A percentile compares a stretch with the other conserved stretches of the same genome.
Conservation (phyloP, 2,797 vertebrate species). For the Paramormyrops hopkinsi region DNA sequence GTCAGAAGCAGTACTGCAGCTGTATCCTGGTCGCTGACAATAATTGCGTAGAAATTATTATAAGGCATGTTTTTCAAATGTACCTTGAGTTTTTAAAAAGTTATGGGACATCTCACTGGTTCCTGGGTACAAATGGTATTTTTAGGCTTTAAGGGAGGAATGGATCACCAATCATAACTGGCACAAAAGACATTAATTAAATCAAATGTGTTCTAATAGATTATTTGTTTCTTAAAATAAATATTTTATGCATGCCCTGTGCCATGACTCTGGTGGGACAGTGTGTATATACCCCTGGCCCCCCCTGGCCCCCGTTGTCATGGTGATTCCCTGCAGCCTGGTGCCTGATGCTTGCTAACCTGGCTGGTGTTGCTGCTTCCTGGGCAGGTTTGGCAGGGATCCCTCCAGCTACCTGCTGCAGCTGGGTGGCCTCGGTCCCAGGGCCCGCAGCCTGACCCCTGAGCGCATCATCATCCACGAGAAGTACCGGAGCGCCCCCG, state of each 20-base stretch:
- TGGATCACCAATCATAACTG: background rate
- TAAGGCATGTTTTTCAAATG: background rate
- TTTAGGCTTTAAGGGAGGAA: background rate
- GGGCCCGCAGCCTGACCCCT: constrained; percentile 58
- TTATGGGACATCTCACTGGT: background rate
- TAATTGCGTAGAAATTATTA: background rate
- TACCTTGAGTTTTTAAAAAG: background rate
- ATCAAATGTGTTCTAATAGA: background rate
- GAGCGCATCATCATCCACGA: constrained; percentile 74
- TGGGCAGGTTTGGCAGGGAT: constrained; percentile 68
- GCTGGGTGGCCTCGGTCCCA: constrained; percentile 68
- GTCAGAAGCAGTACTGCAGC: background rate
- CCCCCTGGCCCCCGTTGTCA: background rate
- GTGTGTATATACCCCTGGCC: background rate
- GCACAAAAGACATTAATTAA: background rate
- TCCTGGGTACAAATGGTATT: background rate
- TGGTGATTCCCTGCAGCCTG: background rate
- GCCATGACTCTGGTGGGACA: background rate
- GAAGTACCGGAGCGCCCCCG: constrained; percentile 63
- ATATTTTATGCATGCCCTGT: background rate
- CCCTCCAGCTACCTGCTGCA: constrained; percentile 68
- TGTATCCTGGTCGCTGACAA: background rate
- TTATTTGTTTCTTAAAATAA: background rate
- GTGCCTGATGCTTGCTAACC: background rate
- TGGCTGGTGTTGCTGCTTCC: background rate